phyloP scores from a whole-genome alignment of 2,113 vertebrate species.

The Varanus salvator region DNA sequence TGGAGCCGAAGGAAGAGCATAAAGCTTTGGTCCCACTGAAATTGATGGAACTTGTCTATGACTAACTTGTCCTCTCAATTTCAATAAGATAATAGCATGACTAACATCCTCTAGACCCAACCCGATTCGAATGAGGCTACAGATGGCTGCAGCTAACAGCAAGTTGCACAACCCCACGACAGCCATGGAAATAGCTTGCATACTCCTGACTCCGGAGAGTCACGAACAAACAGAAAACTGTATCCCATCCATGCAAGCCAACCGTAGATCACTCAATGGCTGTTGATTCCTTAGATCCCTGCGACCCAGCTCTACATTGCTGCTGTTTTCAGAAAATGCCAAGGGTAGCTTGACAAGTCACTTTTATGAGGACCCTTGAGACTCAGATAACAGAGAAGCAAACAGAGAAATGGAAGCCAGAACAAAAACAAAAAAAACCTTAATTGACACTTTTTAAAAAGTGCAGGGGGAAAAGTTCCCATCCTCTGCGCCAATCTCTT shows the following conservation, averaged over 20 bases:
- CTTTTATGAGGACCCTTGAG: not conserved
- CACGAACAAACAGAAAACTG: not conserved
- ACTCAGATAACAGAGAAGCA: slow-evolving; percentile 10
- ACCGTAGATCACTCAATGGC: not conserved
- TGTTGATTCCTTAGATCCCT: not conserved
- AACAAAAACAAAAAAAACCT: not conserved
- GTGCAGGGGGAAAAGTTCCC: not conserved
- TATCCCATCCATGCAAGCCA: not conserved
- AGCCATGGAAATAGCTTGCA: not conserved
- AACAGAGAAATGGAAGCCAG: not conserved
- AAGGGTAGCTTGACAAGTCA: not conserved
- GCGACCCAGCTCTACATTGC: not conserved
- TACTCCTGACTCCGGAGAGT: not conserved
- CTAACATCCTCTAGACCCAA: not conserved
- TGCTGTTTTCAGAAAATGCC: not conserved
- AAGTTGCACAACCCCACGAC: not conserved
- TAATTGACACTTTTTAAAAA: not conserved
- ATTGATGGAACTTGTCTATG: not conserved
- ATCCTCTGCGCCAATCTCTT: not conserved
- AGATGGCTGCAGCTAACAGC: not conserved
- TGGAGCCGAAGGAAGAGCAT: not conserved
- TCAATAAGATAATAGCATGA: not conserved
- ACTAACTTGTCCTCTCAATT: not conserved
- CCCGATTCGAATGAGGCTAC: not conserved
- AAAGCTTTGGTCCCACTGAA: not conserved